Evolutionary conservation across 2,888 invertebrate species (phyloP), one percentile per base, ranked within the genome.

Genomic region (Oasisia sp.): DNA sequence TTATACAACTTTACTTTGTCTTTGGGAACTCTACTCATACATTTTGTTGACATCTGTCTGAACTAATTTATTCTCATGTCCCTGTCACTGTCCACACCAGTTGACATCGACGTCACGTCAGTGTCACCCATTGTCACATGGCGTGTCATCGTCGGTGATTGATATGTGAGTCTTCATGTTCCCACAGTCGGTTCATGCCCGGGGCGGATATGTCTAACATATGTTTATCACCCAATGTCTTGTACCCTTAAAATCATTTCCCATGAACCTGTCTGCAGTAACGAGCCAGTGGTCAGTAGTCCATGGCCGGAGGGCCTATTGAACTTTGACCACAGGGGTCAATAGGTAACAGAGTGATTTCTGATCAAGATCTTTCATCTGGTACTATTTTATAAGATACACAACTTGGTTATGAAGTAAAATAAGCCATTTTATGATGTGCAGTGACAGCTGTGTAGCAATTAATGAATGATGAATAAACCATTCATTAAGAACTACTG

Each of bases 211-310:
- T 74, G 74, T 74, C 74, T 74, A 27, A 74, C 74, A 74, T 27
- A 27, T 74, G 74, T 74, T 74, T 74, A 74, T 74, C 74, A 74
- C 74, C 74, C 74, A 27, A n/a, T 74, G 74, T 74, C 74, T 74
- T 74, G 74, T 74, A 74, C 74, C 74, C 74, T 74, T 27, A 74
- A 74, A 74, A 74, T 74, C n/a, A 74, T 74, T 74, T 74, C 74
- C 74, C 74, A 74, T 19, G 27, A 74, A 74, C 74, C 74, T 74
- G 50, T 50, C 12, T 50, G 50, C 50, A 50, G 50, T 50, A 50
- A 50, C 14, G 50, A 12, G 5, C 50, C 27, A 74, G 74, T 74
- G 74, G 74, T 74, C 74, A 74, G 27, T 1, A 1, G 27, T 4
- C 38, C 38, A 74, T 74, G 19, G 27, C 74, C n/a, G 27, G 27